These are phyloP conservation scores for Leptobrachium leishanense DNA, from an alignment of 2,113 vertebrate species.

Conservation along the genomic window DNA sequence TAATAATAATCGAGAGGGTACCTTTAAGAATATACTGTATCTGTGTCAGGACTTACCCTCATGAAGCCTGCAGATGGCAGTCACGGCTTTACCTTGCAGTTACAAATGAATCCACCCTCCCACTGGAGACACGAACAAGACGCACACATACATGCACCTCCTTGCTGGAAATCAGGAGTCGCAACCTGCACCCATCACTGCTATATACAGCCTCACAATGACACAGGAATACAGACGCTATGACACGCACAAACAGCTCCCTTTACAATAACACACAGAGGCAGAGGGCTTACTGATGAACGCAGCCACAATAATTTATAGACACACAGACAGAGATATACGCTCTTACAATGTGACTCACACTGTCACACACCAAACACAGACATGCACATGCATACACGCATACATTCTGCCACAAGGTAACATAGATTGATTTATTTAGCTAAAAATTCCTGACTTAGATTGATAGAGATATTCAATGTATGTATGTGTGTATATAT, in stretches of 20 bases:
- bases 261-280: neutral
- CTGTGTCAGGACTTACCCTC: neutral
- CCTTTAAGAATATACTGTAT: no score
- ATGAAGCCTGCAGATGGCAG: slow-evolving; percentile 28
- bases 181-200: slow-evolving; percentile 40
- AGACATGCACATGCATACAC: neutral
- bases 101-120: slow-evolving; percentile 17
- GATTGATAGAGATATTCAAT: no score
- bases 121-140: slow-evolving; percentile 1
- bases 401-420: neutral
- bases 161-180: slow-evolving; percentile 29
- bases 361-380: neutral
- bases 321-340: neutral
- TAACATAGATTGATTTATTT: neutral
- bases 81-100: slow-evolving; percentile 10
- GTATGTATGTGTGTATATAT: neutral
- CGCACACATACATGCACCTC: slow-evolving; percentile 26
- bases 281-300: neutral
- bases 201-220: slow-evolving; percentile 8
- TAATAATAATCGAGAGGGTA: no score
- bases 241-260: neutral
- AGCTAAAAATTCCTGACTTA: no score
- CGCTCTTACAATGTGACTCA: neutral
- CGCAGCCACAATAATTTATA: no score
- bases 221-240: slow-evolving; percentile 5